Base-by-base conservation (phyloP, 2,113 vertebrate genomes). In the Orientallactaga bullata region DNA sequence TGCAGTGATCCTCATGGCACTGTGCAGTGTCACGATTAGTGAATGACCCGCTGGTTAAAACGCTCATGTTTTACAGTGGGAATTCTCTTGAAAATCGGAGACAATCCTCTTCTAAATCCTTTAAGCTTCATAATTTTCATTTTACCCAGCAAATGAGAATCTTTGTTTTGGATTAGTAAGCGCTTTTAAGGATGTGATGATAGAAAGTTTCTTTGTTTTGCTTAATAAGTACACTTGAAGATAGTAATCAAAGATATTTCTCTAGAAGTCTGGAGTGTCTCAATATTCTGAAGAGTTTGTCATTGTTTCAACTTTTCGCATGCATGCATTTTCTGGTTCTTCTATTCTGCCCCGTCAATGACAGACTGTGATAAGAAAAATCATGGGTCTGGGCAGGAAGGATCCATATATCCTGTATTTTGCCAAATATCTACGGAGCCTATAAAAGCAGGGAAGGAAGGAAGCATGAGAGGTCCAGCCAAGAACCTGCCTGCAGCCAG, bases 111-210 rank as follows among this genome's bases (percentile, higher is more conserved):
- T 58, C 28, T 61, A 42, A 77, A 35, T 86, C 66, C 81, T 88
- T 84, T 68, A 63, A 30, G 84, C 23, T 60, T 84, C 84, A 28
- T 16, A n/a, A 76, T 85, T 92, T 90, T 80, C 30, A 92, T 55
- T 16, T 47, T 82, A 13, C 35, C 17, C 32, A 39, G 61, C 21
- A 89, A 78, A 35, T 78, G 61, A 88, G 82, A 89, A 73, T 87
- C 37, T 72, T 20, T 78, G 58, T 61, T 76, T 79, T 35, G 11
- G 42, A 39, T 85, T 81, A 80, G 23, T 80, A 89, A 89, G 8
- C 37, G 55, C 24, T 32, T 26, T 24, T 94, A 68, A 65, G 69
- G 23, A 66, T 2, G 16, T 47, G 78, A 24, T 7, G 51, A n/a
- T 8, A n/a, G 21, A 55, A 55, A 12, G 55, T 55, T 55, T 55